These are phyloP conservation scores for Caenorhabditis brenneri DNA, from an alignment of 1,140 invertebrate species.

Conservation along the genomic window DNA sequence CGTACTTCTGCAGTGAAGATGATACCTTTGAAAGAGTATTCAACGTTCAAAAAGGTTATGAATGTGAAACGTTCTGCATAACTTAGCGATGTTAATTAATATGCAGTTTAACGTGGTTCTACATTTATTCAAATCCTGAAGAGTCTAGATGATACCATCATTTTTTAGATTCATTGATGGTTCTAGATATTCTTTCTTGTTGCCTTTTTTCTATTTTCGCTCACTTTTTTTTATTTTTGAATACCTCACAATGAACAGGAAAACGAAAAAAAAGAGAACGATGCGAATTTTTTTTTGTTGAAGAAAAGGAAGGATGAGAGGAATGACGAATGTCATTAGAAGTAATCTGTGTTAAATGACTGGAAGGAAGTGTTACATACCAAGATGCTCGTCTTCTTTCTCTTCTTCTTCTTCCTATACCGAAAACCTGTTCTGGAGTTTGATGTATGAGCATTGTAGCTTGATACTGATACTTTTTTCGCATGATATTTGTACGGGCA, in stretches of 20 bases:
- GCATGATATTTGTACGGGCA: not conserved
- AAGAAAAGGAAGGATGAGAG: not conserved
- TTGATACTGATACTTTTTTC: not conserved
- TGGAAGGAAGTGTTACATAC: slow-evolving; percentile 11
- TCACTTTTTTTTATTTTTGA: not conserved
- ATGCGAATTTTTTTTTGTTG: not conserved
- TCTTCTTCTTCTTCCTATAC: not conserved
- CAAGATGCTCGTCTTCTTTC: not conserved
- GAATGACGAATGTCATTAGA: slow-evolving; percentile 37
- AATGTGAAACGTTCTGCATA: slow-evolving; percentile 14
- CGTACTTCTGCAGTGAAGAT: not conserved
- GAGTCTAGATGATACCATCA: not conserved
- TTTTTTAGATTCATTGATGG: not conserved
- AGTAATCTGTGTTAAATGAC: slow-evolving; percentile 33
- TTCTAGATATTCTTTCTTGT: not conserved
- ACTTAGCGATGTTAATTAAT: not conserved
- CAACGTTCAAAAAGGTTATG: not conserved
- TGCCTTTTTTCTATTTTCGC: not conserved
- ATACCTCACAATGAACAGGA: not conserved
- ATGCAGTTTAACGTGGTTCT: not conserved
- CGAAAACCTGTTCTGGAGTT: not conserved
- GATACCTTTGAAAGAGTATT: not conserved
- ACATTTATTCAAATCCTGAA: not conserved
- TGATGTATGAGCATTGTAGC: not conserved
- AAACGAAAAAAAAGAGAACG: not conserved